A percentile compares a stretch with the other conserved stretches of the same genome.
These are phyloP conservation scores for Hydrolagus colliei DNA, from an alignment of 2,797 vertebrate genomes.

Conservation along the genomic window DNA sequence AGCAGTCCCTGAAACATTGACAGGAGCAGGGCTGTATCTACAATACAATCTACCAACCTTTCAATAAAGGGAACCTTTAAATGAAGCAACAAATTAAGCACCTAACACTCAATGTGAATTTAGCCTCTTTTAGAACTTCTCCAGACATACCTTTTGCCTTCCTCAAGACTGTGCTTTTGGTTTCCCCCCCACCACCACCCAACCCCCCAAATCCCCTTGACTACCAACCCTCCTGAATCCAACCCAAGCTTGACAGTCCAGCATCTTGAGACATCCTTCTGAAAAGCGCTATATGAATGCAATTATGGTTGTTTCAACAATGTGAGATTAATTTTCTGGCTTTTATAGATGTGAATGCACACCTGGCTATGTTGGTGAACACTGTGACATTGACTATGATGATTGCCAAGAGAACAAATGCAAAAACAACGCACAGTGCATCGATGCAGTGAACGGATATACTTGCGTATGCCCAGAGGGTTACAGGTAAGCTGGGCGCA, in stretches of 20 bases:
- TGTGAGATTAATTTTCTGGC: slow-evolving; percentile 29
- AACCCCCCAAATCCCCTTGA: no score
- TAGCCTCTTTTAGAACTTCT: no score
- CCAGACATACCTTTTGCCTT: no score
- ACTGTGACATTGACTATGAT: slow-evolving; percentile 82
- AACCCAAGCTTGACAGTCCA: no score
- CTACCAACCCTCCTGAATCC: no score
- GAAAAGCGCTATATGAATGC: no score
- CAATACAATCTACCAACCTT: background rate
- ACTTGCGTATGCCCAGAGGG: slow-evolving; percentile 85
- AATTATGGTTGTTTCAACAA: no score
- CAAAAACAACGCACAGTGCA: slow-evolving; percentile 84
- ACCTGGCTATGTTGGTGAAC: slow-evolving; percentile 83
- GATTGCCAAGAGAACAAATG: slow-evolving; percentile 95
- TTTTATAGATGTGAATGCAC: slow-evolving; percentile 83
- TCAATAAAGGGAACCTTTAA: background rate
- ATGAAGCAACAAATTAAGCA: background rate
- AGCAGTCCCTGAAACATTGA: background rate
- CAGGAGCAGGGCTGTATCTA: background rate
- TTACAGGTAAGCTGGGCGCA: slow-evolving; percentile 68
- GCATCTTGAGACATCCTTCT: no score
- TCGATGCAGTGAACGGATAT: slow-evolving; percentile 86
- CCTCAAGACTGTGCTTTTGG: no score
- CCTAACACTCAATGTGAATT: no score
- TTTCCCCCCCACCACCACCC: no score